Conservation (phyloP, 2,797 vertebrate species). For the Melanotaenia pygmaea region DNA sequence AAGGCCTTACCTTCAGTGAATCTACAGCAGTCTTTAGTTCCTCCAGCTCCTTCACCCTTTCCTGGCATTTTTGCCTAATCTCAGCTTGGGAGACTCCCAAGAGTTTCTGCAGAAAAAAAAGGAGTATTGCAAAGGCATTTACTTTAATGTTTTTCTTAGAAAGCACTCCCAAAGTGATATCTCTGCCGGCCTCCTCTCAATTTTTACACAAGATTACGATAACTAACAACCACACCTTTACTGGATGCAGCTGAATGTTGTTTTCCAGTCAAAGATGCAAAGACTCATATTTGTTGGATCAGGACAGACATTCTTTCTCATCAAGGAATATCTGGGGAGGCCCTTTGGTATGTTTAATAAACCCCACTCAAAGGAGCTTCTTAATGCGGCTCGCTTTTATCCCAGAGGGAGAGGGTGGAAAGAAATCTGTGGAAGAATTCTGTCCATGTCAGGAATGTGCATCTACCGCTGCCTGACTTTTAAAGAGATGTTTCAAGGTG, state of each 20-base stretch:
- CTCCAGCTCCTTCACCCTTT: constrained; percentile 86
- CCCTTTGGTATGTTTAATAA: constrained; percentile 64
- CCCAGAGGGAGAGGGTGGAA: constrained; percentile 51
- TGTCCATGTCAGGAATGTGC: constrained; percentile 83
- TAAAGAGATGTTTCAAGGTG: constrained; percentile 85
- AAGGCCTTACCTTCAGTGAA: constrained; percentile 79
- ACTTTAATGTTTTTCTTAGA: constrained; percentile 20
- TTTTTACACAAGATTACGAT: constrained; percentile 9
- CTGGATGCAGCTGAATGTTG: constrained; percentile 3
- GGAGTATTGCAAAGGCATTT: constrained; percentile 22
- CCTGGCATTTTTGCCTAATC: constrained; percentile 86
- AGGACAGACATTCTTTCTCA: constrained; percentile 62
- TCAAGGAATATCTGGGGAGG: constrained; percentile 57
- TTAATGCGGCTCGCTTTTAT: constrained; percentile 74
- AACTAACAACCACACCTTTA: constrained; percentile 10
- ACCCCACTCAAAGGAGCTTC: constrained; percentile 58
- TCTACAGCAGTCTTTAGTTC: constrained; percentile 85
- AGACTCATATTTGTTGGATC: constrained; percentile 38
- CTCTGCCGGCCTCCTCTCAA: constrained; percentile 1
- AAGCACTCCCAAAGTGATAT: constrained; percentile 11
- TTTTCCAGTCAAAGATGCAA: constrained; percentile 29
- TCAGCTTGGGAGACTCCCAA: constrained; percentile 84
- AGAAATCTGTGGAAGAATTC: constrained; percentile 73
- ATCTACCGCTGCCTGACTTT: constrained; percentile 73
- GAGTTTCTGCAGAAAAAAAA: constrained; percentile 83